Base-by-base conservation (phyloP, 1,140 invertebrate species). In the Diplogasteroides magnus region DNA sequence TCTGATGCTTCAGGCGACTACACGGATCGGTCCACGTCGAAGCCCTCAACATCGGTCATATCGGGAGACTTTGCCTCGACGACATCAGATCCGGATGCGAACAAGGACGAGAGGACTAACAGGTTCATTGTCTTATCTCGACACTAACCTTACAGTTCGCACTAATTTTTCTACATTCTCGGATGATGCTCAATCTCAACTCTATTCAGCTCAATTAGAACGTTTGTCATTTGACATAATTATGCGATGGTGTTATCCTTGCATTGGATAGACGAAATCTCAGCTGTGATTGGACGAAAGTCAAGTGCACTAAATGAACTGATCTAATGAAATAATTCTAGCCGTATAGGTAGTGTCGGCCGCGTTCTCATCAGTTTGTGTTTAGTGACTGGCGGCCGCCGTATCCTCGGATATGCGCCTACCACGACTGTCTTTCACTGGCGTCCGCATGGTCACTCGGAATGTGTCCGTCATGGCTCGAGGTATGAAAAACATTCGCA, bases 381-480 rank as follows among this genome's bases (percentile, higher is more conserved):
- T 71, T 68, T 26, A 75, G 74, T 57, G 74, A 75, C 61, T 75
- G 74, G 74, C 73, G 69, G 14, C 81, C 80, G 6, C 72, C 79
- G 29, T 79, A 67, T 68, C 77, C 79, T 28, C 76, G 72, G 2
- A 65, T 83, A 37, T 77, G 74, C 60, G 80, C 79, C 58, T 81
- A 80, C 61, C 79, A 81, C 48, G 79, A 81, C 67, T 83, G 78
- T 60, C 68, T 74, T 56, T 83, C 80, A 3, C 59, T 81, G 23
- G 79, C 75, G 2, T 71, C 78, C 19, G 79, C 76, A 6, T 81
- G 79, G 79, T 76, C 77, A 3, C 61, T 81, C 2, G 79, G 79
- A 1, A 61, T 69, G 28, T 72, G 72, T 23, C 69, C 73, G 26
- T 76, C 75, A 1, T 77, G 64, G 23, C 32, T 80, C 14, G 80